Evolutionary conservation across 1,140 invertebrate genomes (phyloP), one percentile per base, ranked within the genome.

Genomic region (Drosophila quadrilineata): DNA sequence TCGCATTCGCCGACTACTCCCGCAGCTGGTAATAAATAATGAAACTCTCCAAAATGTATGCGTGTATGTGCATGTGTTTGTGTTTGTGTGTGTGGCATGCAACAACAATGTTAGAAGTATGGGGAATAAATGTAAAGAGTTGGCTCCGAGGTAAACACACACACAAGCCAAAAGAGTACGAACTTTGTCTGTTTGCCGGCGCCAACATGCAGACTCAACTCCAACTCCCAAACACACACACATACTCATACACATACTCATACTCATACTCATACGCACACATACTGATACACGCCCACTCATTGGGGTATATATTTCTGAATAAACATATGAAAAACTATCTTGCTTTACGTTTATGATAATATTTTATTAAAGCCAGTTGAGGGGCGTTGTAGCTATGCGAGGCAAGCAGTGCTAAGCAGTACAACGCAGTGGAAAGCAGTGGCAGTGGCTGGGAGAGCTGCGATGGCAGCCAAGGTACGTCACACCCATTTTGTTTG

Each of bases 251-350:
- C n/a, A n/a, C n/a, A n/a, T n/a, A n/a, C n/a, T n/a, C n/a, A n/a
- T n/a, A n/a, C n/a, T n/a, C n/a, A n/a, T n/a, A 31, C 16, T 21
- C 40, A 22, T 16, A 48, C 24, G 40, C 35, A 43, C 36, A 50
- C 33, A 33, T 29, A 33, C 53, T 14, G 12, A 35, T 14, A 35
- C 40, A 2, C 21, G 4, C 60, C 53, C 24, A 35, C 43, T 59
- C 36, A 3, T 24, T 24, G 49, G 43, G 46, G 26, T 69, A 58
- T 24, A 40, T 46, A 41, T 48, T 58, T 54, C 14, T 71, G 67
- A 68, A 69, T 69, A 75, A 82, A 71, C 77, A 84, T 84, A 82
- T 79, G 74, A 85, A 74, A 85, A 85, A 74, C 79, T 85, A 79
- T 82, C 79, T 71, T 68, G 57, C 74, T 66, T 85, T 79, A 66